Conservation (phyloP, 2,797 vertebrate species). For the Carduelis carduelis region DNA sequence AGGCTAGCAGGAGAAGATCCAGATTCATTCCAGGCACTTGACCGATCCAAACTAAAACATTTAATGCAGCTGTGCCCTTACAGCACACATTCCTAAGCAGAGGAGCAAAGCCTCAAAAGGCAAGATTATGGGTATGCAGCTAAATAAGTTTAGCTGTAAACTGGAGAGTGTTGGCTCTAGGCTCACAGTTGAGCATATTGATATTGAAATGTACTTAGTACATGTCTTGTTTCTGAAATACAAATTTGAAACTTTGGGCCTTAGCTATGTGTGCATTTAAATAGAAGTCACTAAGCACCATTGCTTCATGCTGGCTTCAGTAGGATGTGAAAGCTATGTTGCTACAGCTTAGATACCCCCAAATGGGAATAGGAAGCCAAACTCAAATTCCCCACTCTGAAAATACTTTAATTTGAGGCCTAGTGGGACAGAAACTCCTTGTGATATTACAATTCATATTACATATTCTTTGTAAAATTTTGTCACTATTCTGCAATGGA, state of each 20-base stretch:
- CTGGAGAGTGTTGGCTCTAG: not conserved
- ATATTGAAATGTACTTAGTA: not conserved
- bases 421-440: not conserved
- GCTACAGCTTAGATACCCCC: not conserved
- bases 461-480: not conserved
- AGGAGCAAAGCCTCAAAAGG: not conserved
- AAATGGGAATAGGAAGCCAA: not conserved
- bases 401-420: not conserved
- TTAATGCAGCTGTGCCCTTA: not conserved
- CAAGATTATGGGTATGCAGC: not conserved
- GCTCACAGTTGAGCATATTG: not conserved
- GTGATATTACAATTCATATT: not conserved
- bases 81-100: not conserved
- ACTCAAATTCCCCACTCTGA: not conserved
- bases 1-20: not conserved
- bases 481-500: not conserved
- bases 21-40: not conserved
- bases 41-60: not conserved
- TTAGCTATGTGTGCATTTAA: not conserved
- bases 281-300: not conserved
- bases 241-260: not conserved
- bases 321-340: not conserved
- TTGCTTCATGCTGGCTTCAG: not conserved
- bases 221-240: not conserved
- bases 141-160: not conserved